Base-by-base conservation (phyloP, 2,113 vertebrate species). In the Indicator indicator region DNA sequence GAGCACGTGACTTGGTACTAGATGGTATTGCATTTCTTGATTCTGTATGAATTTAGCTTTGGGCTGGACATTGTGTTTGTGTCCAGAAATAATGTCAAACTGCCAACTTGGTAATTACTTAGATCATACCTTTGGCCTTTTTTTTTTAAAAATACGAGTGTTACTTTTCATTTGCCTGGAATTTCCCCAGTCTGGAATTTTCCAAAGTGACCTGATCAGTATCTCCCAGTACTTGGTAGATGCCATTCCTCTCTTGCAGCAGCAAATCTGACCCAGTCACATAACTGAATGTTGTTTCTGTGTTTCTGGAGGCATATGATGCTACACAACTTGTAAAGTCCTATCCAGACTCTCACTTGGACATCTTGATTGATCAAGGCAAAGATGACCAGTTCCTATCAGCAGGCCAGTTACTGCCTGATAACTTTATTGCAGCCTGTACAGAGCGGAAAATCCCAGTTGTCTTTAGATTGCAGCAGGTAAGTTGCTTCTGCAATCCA, bases 361-460 rank as follows among this genome's bases (percentile, higher is more conserved):
- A 99, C 97, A 98, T 99, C 93, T 94, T 99, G 65, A 99, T 99
- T 58, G 99, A 99, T 95, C 99, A 99, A 97, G 99, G 99, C 59
- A 98, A 98, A 12, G 99, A 99, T 11, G 99, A 99, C 91, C 98
- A 99, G 97, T 99, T 99, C 96, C 98, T 99, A 32, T 98, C 98
- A 0, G 98, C 99, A 7, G 98, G 98, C 15, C 99, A 99, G 95
- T 96, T 99, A 23, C 97, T 99, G 59, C 99, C 99, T 0, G 99
- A 99, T 83, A 99, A 99, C 96, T 98, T 99, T 94, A 99, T 99
- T 1, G 98, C 98, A 36, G 98, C 98, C 93, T 99, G 99, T 95
- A 99, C 99, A 1, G 98, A 99, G 88, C 97, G 88, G 91, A 99
- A 99, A 90, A 97, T 99, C 85, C 99, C 99, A 0, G 98, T 99